A percentile compares a stretch with the other conserved stretches of the same genome.
Evolutionary conservation across 2,797 vertebrate species (phyloP).

Genomic region (Trachops cirrhosus): DNA sequence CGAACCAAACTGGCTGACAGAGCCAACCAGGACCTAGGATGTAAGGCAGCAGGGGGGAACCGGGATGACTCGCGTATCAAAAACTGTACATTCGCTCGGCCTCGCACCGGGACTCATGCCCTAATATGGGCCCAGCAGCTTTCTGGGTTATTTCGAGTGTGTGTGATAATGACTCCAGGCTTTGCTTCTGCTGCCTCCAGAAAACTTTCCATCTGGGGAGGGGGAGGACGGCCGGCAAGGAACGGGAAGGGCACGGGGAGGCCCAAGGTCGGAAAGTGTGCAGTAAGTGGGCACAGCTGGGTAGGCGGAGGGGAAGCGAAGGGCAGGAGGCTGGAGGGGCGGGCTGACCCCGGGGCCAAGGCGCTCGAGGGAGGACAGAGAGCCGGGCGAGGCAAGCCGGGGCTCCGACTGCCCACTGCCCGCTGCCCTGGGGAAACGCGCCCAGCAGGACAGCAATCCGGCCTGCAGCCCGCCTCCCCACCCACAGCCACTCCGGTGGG

Average conservation of each 20-base stretch:
- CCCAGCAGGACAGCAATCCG: neutral
- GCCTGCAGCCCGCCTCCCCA: neutral
- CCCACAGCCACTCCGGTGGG: neutral
- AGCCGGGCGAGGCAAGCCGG: neutral
- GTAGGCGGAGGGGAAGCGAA: neutral
- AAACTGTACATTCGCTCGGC: slow-evolving; percentile 89
- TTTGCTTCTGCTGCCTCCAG: slow-evolving; percentile 69
- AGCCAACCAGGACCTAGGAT: neutral
- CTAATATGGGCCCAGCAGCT: slow-evolving; percentile 95
- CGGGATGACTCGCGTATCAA: slow-evolving; percentile 85
- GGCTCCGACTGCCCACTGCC: neutral
- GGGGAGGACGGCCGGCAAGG: slow-evolving; percentile 40
- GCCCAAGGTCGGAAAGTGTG: slow-evolving; percentile 28
- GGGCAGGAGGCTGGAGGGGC: neutral
- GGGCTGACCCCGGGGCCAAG: neutral
- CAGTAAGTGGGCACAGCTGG: neutral
- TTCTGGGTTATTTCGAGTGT: slow-evolving; percentile 97
- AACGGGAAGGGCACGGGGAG: slow-evolving; percentile 14
- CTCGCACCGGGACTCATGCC: slow-evolving; percentile 90
- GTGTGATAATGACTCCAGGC: slow-evolving; percentile 94
- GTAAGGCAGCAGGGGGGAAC: slow-evolving; percentile 19
- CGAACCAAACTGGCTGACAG: neutral
- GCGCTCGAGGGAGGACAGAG: neutral
- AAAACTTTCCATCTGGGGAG: slow-evolving; percentile 75
- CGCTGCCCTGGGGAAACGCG: neutral